phyloP scores from a whole-genome alignment of 2,888 invertebrate genomes.

The Ormyrus nitidulus region DNA sequence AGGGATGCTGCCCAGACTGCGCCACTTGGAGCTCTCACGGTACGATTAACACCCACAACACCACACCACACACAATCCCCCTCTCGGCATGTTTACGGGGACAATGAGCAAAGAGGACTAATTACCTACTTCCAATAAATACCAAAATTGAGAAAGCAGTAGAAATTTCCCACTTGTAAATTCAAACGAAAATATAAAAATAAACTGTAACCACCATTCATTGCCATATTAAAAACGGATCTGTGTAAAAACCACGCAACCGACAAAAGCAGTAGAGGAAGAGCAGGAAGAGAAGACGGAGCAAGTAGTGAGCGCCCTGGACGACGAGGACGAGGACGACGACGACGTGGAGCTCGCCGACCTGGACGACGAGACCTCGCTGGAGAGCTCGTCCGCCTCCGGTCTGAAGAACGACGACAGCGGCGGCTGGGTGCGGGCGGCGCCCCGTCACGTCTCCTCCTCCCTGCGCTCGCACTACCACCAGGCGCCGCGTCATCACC shows the following conservation, averaged over 20 bases:
- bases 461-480: slow-evolving; percentile 50
- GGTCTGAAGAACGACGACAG: slow-evolving; percentile 58
- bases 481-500: slow-evolving; percentile 42
- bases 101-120: too few species aligned
- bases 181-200: too few species aligned
- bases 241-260: neutral
- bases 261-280: slow-evolving; percentile 32
- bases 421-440: slow-evolving; percentile 58
- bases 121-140: too few species aligned
- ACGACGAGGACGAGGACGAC: slow-evolving; percentile 45
- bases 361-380: slow-evolving; percentile 67
- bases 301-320: slow-evolving; percentile 43
- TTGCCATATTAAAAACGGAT: neutral
- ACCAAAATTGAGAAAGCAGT: too few species aligned
- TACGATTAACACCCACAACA: slow-evolving; percentile 60
- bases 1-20: slow-evolving; percentile 73
- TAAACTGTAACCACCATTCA: too few species aligned
- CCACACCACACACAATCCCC: neutral
- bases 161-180: too few species aligned
- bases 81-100: neutral
- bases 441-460: slow-evolving; percentile 43
- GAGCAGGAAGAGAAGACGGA: slow-evolving; percentile 27
- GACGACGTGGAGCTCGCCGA: slow-evolving; percentile 55
- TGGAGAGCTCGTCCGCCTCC: slow-evolving; percentile 67
- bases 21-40: slow-evolving; percentile 73